phyloP scores from a whole-genome alignment of 23 tunicate genomes.

The Corella eumyota region DNA sequence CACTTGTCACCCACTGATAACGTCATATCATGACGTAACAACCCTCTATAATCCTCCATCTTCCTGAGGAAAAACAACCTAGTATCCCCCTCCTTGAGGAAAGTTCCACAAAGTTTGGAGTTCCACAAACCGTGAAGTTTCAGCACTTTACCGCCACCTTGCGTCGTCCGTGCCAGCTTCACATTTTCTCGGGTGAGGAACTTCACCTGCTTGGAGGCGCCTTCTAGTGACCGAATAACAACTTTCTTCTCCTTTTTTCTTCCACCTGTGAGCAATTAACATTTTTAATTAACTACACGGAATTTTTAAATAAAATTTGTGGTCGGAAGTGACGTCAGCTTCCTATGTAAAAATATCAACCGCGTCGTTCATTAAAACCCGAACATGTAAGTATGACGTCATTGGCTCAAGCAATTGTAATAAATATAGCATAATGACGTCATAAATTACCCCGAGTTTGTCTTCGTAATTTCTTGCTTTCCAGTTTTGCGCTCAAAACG shows the following conservation, averaged over 20 bases:
- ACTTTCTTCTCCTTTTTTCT: not conserved
- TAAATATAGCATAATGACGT: not conserved
- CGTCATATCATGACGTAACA: not conserved
- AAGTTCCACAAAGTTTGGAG: slow-evolving; percentile 41
- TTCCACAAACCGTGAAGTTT: slow-evolving; percentile 60
- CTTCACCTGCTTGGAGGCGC: not conserved
- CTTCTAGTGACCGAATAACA: not conserved
- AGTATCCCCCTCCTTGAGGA: slow-evolving; percentile 56
- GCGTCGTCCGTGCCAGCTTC: not conserved
- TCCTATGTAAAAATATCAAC: no score
- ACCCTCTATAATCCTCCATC: slow-evolving; percentile 26
- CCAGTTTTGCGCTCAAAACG: slow-evolving; percentile 14
- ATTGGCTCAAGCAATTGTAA: no score
- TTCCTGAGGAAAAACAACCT: slow-evolving; percentile 67
- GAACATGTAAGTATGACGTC: no score
- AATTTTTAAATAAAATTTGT: no score
- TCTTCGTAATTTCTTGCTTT: no score
- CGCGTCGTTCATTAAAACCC: no score
- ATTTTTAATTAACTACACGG: not conserved
- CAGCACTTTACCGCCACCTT: slow-evolving; percentile 1
- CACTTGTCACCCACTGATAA: not conserved
- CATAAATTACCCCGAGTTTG: no score
- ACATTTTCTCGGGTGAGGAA: not conserved
- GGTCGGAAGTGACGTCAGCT: no score
- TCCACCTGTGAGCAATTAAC: not conserved